A percentile compares a stretch with the other conserved stretches of the same genome.
Conservation (phyloP, 2,113 vertebrate genomes). For the Syngnathus typhle region DNA sequence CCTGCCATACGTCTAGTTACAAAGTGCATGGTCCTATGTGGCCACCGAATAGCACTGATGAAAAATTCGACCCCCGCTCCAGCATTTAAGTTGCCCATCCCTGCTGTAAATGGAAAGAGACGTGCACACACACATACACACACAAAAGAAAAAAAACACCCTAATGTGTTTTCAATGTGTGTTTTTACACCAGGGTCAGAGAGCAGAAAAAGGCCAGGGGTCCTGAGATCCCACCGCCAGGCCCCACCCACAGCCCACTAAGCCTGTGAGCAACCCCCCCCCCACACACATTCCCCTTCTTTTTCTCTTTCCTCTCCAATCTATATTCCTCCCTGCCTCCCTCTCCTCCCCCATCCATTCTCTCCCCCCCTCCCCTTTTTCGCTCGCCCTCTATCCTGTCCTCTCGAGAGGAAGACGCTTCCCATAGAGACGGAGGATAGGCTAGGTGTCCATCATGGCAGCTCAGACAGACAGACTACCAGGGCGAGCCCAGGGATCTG, state of each 20-base stretch:
- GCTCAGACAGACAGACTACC: constrained; percentile 65
- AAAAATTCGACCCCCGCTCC: too few relatives aligned
- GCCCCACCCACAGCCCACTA: constrained; percentile 80
- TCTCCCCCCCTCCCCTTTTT: constrained; percentile 4
- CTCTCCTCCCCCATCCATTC: constrained; percentile 7
- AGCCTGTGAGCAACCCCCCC: constrained; percentile 78
- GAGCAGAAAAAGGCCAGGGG: constrained; percentile 99
- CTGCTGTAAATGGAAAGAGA: constrained; percentile 10
- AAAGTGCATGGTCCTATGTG: too few relatives aligned
- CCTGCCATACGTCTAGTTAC: too few relatives aligned
- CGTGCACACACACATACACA: not conserved
- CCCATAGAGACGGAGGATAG: constrained; percentile 68
- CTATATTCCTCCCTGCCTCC: constrained; percentile 17
- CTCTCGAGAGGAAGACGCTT: constrained; percentile 50
- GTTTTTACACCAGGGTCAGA: constrained; percentile 86
- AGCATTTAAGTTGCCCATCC: too few relatives aligned
- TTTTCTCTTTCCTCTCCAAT: constrained; percentile 20
- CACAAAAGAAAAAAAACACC: not conserved
- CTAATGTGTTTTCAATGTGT: constrained; percentile 35
- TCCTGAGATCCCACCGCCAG: constrained; percentile 84
- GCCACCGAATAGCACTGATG: not conserved
- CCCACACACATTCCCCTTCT: constrained; percentile 29
- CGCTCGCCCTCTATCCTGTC: constrained; percentile 28
- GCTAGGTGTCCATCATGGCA: constrained; percentile 71
- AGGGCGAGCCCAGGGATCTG: constrained; percentile 55